Evolutionary conservation across 2,888 invertebrate species (phyloP).

Genomic region (Agrotis puta): DNA sequence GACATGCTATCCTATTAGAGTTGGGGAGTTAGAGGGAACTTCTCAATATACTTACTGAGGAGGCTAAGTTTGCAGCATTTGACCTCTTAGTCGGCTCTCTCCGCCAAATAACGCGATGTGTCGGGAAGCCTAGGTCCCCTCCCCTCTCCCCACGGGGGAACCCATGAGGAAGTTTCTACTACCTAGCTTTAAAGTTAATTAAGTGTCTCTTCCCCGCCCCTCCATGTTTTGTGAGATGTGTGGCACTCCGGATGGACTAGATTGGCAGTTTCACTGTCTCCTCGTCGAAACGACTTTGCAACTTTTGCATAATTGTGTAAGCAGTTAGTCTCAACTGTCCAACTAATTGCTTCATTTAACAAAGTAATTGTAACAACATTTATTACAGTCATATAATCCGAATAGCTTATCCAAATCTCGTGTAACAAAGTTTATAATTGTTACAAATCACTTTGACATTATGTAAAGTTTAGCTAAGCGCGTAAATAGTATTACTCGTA

Average conservation of each 20-base stretch:
- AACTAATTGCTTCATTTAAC: slow-evolving; percentile 33
- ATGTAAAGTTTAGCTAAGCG: slow-evolving; percentile 9
- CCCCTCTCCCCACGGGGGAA: slow-evolving; percentile 49
- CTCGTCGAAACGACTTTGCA: slow-evolving; percentile 64
- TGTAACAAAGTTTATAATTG: slow-evolving; percentile 46
- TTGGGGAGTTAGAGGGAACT: slow-evolving; percentile 74
- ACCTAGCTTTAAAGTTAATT: slow-evolving; percentile 86
- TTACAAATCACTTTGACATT: slow-evolving; percentile 45
- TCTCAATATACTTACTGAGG: slow-evolving; percentile 79
- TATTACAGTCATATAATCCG: slow-evolving; percentile 37
- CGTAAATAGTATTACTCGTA: not conserved
- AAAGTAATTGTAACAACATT: slow-evolving; percentile 51
- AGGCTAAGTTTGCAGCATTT: slow-evolving; percentile 76
- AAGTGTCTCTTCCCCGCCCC: slow-evolving; percentile 76
- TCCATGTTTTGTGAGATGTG: slow-evolving; percentile 77
- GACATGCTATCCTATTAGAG: slow-evolving; percentile 67
- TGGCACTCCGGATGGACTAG: slow-evolving; percentile 72
- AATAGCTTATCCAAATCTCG: slow-evolving; percentile 41
- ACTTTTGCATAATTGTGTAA: slow-evolving; percentile 65
- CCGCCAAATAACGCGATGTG: slow-evolving; percentile 78
- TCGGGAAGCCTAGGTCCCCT: slow-evolving; percentile 68
- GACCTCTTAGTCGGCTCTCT: slow-evolving; percentile 76
- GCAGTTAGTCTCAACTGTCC: slow-evolving; percentile 55
- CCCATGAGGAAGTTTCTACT: slow-evolving; percentile 76
- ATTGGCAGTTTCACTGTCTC: slow-evolving; percentile 73